Percentiles rank a stretch among this genome's conserved stretches.
phyloP scores from a whole-genome alignment of 1,140 invertebrate genomes.

The Habropoda laboriosa region DNA sequence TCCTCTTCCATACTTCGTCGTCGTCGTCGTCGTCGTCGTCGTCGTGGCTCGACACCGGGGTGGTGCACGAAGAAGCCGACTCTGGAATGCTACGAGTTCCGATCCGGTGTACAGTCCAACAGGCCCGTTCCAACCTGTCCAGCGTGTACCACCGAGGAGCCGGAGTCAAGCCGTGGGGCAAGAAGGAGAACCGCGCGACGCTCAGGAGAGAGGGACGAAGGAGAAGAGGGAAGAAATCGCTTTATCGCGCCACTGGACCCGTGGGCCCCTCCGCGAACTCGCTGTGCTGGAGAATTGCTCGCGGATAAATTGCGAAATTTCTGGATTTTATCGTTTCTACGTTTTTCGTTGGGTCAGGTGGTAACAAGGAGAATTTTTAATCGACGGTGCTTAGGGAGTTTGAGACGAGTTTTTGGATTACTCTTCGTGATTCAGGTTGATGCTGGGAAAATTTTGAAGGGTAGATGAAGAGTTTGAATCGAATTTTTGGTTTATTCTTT shows the following conservation, averaged over 20 bases:
- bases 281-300: too few species aligned
- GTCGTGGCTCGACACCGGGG: constrained; percentile 41
- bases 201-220: constrained; percentile 31
- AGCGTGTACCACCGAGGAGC: constrained; percentile 62
- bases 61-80: constrained; percentile 73
- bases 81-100: constrained; percentile 72
- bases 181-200: constrained; percentile 55
- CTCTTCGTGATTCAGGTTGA: too few species aligned
- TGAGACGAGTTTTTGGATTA: too few species aligned
- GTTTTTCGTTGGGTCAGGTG: too few species aligned
- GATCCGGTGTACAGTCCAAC: constrained; percentile 69
- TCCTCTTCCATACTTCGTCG: too few species aligned
- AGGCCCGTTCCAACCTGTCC: constrained; percentile 73
- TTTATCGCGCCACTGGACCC: constrained; percentile 65
- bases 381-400: too few species aligned
- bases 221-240: constrained; percentile 65
- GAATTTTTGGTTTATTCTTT: too few species aligned
- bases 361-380: too few species aligned
- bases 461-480: too few species aligned
- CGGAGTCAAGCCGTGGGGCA: constrained; percentile 18
- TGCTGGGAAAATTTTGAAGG: too few species aligned
- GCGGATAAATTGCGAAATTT: constrained; percentile 32
- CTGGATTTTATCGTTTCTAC: background rate
- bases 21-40: background rate
- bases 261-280: constrained; percentile 10